These are phyloP conservation scores for Nasua narica DNA, from an alignment of 2,797 vertebrate genomes.

Conservation along the genomic window DNA sequence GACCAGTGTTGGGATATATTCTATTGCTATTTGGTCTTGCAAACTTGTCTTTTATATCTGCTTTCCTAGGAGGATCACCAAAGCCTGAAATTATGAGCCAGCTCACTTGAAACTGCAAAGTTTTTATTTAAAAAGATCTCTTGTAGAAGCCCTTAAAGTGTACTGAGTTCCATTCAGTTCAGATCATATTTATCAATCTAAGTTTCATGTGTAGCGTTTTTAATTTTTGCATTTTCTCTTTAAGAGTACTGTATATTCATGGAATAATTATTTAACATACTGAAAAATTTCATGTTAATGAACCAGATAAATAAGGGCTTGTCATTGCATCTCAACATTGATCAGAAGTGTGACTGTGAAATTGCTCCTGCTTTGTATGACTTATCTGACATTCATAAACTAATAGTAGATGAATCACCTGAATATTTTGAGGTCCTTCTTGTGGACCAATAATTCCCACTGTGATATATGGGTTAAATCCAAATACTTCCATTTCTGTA, in stretches of 20 bases:
- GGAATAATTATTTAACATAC: neutral
- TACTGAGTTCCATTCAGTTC: neutral
- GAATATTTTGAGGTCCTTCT: neutral
- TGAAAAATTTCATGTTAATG: conserved; percentile 4
- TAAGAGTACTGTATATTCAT: neutral
- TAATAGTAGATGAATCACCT: neutral
- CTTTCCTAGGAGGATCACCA: neutral
- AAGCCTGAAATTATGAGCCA: conserved; percentile 5
- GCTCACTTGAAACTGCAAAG: conserved; percentile 26
- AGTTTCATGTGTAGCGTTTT: neutral
- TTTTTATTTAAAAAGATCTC: neutral
- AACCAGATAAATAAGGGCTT: neutral
- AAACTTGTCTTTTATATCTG: conserved; percentile 18
- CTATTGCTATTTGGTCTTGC: neutral
- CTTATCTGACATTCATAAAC: neutral
- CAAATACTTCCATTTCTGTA: neutral
- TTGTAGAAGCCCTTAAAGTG: neutral
- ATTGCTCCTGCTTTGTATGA: neutral
- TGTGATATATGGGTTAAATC: neutral
- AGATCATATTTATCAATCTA: neutral
- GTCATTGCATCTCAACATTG: neutral
- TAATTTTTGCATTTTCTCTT: neutral
- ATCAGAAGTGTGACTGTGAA: neutral
- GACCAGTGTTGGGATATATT: neutral
- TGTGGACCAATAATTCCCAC: neutral